Conservation (phyloP, 2,113 vertebrate species). For the Rhegmatorhina hoffmannsi region DNA sequence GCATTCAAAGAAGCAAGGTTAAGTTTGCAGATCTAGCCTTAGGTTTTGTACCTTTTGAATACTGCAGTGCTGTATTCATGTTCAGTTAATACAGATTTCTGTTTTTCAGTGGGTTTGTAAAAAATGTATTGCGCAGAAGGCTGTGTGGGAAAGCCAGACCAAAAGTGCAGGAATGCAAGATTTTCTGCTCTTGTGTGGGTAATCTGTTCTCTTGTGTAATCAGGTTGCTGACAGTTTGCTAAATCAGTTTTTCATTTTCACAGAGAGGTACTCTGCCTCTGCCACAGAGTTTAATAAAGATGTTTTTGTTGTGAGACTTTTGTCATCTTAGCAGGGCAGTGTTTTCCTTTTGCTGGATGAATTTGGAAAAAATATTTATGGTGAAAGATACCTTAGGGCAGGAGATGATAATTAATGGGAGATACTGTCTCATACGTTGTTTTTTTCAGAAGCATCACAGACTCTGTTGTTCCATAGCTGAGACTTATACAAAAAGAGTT, state of each 20-base stretch:
- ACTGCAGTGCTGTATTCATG: background rate
- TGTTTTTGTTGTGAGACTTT: background rate
- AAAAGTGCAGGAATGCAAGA: background rate
- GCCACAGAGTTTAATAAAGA: background rate
- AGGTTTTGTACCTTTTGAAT: background rate
- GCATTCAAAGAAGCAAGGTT: background rate
- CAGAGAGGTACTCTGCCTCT: background rate
- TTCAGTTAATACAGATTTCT: background rate
- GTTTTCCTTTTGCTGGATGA: background rate
- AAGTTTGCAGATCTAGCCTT: background rate
- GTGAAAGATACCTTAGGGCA: background rate
- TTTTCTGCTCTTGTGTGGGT: background rate
- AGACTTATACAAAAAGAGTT: background rate
- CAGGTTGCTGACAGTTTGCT: background rate
- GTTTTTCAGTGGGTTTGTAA: background rate
- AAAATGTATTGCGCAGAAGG: background rate
- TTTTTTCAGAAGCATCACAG: background rate
- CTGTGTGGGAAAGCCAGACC: background rate
- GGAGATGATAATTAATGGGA: background rate
- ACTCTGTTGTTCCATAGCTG: background rate
- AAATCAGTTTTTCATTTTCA: constrained; percentile 6
- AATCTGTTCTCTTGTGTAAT: background rate
- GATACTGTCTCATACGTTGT: background rate
- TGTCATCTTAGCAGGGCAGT: background rate
- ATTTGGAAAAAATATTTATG: background rate